Conservation (phyloP, 2,888 invertebrate species). For the Mactromeris polynyma region DNA sequence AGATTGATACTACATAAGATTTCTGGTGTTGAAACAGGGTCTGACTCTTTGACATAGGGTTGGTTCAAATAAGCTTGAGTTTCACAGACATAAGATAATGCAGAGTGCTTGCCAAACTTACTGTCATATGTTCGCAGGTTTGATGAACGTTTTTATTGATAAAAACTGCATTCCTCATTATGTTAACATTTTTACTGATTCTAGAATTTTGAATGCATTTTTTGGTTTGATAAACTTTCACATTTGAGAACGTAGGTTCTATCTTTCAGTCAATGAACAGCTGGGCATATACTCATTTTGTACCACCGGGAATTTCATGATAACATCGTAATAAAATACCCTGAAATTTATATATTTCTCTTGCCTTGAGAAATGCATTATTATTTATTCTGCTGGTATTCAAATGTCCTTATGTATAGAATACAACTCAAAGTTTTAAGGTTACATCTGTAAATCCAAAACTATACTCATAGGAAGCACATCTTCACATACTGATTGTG, state of each 20-base stretch:
- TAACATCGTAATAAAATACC: constrained; percentile 15
- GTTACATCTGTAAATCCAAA: too few species aligned
- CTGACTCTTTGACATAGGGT: not conserved
- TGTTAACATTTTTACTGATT: not conserved
- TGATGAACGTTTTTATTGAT: not conserved
- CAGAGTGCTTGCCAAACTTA: not conserved
- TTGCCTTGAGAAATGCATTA: too few species aligned
- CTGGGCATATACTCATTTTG: not conserved
- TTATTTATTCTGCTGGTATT: too few species aligned
- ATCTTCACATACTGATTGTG: too few species aligned
- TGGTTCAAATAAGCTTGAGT: not conserved
- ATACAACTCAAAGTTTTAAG: too few species aligned
- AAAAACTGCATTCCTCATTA: too few species aligned
- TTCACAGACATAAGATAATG: not conserved
- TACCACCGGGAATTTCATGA: constrained; percentile 10
- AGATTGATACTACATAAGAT: not conserved
- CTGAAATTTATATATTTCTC: constrained; percentile 34
- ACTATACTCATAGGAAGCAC: too few species aligned
- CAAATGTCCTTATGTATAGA: too few species aligned
- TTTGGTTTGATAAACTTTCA: constrained; percentile 1
- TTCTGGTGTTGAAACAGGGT: constrained; percentile 3
- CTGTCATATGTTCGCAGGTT: not conserved
- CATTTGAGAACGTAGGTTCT: not conserved
- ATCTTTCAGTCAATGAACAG: not conserved
- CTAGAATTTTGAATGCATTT: not conserved